Base-by-base conservation (phyloP, 2,888 invertebrate species). In the Helicoverpa assulta region DNA sequence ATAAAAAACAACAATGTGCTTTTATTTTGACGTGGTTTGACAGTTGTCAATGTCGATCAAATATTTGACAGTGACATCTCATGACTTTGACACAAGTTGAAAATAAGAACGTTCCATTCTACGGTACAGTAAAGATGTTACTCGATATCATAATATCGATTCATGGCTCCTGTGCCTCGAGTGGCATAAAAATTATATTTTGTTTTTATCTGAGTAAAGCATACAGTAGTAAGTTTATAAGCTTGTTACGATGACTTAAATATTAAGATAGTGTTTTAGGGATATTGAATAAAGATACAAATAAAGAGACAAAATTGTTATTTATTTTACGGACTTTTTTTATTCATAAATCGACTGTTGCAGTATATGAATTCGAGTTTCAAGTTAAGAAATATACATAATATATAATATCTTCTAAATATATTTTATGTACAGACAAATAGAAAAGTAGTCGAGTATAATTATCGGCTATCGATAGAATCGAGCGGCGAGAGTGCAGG, bases 401-500 rank as follows among this genome's bases (percentile, higher is more conserved):
- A 93, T 95, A 94, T 94, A 93, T 94, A 93, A 94, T 95, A 94
- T 95, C 94, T 94, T 95, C 95, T 95, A 95, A 95, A 95, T 95
- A 95, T 95, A 95, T 94, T 94, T 95, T 95, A 95, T 96, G 93
- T 95, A 95, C 95, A 95, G 95, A 95, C 91, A 92, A 95, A 94
- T 95, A 95, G 95, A 95, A 95, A 95, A 95, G 95, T 95, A 94
- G 94, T 93, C 94, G 93, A 95, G 89, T 95, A 94, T 94, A 94
- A 92, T 93, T 94, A 94, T 94, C 93, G 93, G 94, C 94, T 94
- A 94, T 94, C 95, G 95, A 95, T 94, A 95, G 94, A 93, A 87
- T 91, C 93, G 95, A 94, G 93, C 93, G 94, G 93, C 94, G 94
- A 94, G 93, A 93, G 94, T 94, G 94, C 94, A 93, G 94, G 93